Base-by-base conservation (phyloP, 2,113 vertebrate genomes). In the Mirounga angustirostris region DNA sequence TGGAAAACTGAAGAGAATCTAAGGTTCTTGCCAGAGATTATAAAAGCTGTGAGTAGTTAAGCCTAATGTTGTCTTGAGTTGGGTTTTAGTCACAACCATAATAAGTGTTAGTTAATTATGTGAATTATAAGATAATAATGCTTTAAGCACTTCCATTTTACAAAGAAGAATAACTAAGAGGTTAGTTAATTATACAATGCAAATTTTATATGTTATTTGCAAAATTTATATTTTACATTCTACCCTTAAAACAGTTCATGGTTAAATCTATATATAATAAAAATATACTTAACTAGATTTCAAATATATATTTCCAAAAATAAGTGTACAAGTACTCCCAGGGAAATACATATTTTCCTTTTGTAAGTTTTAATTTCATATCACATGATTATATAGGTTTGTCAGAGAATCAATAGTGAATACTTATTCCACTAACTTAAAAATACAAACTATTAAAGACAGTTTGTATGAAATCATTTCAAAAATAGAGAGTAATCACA, bases 221-320 rank as follows among this genome's bases (percentile, higher is more conserved):
- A 79, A 95, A 85, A 74, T 52, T 6, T 10, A 33, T 91, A 24
- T 28, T 89, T 19, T 71, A 15, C 1, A 87, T 59, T 79, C 22
- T 93, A 61, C 1, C 26, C 7, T 93, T 84, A 87, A 95, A 95
- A 52, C 3, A 79, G n/a, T 56, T 91, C 54, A 26, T 71, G 18
- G n/a, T 80, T 26, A 69, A 78, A 69, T 50, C 9, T 95, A 16
- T 74, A 12, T 0, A 24, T 96, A 81, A 54, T 46, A 46, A 86
- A 91, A 87, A 71, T 59, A 58, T 12, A 50, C 71, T 16, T 76
- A 89, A 94, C 50, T 84, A 65, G 22, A 94, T 88, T 63, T 81
- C 2, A 69, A 81, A 69, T 63, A 24, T 19, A 19, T 33, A 36
- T 78, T 95, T 95, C 22, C 10, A 54, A 76, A 86, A 92, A 14